Percentiles rank a stretch among this genome's conserved stretches.
Evolutionary conservation across 2,888 invertebrate genomes (phyloP).

Genomic region (Serrognathus titanus): DNA sequence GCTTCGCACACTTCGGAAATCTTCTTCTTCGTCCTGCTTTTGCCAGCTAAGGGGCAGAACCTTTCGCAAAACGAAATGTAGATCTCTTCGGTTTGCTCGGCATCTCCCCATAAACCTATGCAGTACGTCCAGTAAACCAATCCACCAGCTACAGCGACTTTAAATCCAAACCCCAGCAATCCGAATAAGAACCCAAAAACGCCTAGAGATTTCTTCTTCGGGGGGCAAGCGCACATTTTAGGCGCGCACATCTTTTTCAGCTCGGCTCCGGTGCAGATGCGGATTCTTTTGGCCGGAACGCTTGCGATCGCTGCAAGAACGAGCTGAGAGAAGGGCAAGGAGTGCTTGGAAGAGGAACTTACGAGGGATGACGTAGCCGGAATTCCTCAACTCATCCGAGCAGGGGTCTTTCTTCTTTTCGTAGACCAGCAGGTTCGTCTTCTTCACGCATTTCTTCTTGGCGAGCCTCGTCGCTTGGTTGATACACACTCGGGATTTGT

Average conservation of each 20-base stretch:
- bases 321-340: background rate
- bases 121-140: constrained; percentile 47
- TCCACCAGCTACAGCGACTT: constrained; percentile 42
- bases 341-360: background rate
- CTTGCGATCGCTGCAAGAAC: constrained; percentile 16
- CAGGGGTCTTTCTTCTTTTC: constrained; percentile 25
- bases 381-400: constrained; percentile 20
- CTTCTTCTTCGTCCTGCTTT: constrained; percentile 29
- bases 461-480: constrained; percentile 40
- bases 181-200: constrained; percentile 13
- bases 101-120: constrained; percentile 45
- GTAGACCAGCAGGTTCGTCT: constrained; percentile 33
- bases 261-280: constrained; percentile 46
- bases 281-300: constrained; percentile 34
- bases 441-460: constrained; percentile 34
- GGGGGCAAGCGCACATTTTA: constrained; percentile 40
- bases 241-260: constrained; percentile 40
- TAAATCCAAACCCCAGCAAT: constrained; percentile 37
- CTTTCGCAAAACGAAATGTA: constrained; percentile 36
- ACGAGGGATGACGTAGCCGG: constrained; percentile 14
- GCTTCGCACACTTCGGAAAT: constrained; percentile 33
- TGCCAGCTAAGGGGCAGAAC: constrained; percentile 6
- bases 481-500: constrained; percentile 27
- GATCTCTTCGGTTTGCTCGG: constrained; percentile 44
- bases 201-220: constrained; percentile 18